These are phyloP conservation scores for Varroa destructor DNA, from an alignment of 1,140 invertebrate species.

Conservation along the genomic window DNA sequence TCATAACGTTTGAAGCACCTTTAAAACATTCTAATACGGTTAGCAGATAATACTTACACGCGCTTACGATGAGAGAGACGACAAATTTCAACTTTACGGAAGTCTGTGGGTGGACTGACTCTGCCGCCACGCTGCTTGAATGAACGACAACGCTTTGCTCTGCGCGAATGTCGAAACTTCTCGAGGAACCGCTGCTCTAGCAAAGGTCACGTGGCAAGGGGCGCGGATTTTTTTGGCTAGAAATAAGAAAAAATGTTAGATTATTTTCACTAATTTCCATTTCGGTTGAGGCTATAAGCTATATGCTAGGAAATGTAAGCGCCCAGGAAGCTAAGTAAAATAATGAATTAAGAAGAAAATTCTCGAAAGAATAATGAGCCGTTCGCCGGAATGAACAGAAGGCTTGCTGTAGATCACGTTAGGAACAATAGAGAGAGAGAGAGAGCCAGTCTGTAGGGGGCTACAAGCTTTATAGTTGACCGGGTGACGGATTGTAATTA, in stretches of 20 bases:
- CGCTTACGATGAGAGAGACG: background rate
- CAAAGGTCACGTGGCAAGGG: slow-evolving; percentile 25
- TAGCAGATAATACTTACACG: background rate
- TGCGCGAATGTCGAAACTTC: slow-evolving; percentile 27
- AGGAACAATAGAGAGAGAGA: background rate
- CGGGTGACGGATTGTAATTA: too few species aligned
- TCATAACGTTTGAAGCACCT: background rate
- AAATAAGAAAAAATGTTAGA: background rate
- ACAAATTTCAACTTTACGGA: background rate
- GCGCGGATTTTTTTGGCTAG: background rate
- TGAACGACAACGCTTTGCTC: slow-evolving; percentile 11
- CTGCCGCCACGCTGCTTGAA: background rate
- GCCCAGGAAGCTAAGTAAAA: background rate
- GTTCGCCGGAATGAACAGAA: slow-evolving; percentile 4
- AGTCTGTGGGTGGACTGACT: background rate
- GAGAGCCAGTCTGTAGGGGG: background rate
- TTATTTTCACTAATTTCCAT: background rate
- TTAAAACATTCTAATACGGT: background rate
- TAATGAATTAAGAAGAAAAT: background rate
- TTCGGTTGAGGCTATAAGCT: background rate
- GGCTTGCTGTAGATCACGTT: background rate
- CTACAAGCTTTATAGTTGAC: background rate
- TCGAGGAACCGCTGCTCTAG: background rate
- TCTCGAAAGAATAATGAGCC: background rate
- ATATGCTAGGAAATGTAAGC: background rate